phyloP scores from a whole-genome alignment of 1,140 invertebrate genomes.

The Drosophila pectinifera region DNA sequence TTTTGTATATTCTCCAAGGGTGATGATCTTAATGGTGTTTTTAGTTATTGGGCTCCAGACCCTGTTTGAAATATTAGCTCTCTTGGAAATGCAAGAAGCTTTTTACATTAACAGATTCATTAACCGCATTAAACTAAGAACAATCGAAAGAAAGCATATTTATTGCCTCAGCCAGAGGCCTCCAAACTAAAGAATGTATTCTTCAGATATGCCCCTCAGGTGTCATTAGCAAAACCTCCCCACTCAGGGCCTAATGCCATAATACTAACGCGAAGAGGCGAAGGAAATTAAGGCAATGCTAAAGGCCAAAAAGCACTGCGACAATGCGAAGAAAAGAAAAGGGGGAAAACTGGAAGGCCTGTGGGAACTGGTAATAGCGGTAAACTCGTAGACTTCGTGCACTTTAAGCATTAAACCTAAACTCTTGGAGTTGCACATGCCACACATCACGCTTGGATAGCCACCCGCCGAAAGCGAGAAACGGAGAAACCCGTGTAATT shows the following conservation, averaged over 20 bases:
- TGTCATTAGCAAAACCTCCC: slow-evolving; percentile 26
- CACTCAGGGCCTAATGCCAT: slow-evolving; percentile 21
- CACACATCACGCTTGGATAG: slow-evolving; percentile 50
- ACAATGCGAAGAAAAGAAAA: background rate
- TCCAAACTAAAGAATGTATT: background rate
- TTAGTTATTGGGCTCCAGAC: too few relatives aligned
- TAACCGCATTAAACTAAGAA: too few relatives aligned
- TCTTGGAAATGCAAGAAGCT: background rate
- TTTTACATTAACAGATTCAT: background rate
- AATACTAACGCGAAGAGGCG: slow-evolving; percentile 11
- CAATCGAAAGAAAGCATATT: background rate
- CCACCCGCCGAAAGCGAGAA: slow-evolving; percentile 33
- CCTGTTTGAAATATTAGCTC: too few relatives aligned
- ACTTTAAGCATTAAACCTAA: slow-evolving; percentile 39
- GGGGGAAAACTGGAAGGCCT: slow-evolving; percentile 3
- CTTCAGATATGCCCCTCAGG: slow-evolving; percentile 2
- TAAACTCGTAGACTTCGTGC: slow-evolving; percentile 44
- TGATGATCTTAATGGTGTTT: too few relatives aligned
- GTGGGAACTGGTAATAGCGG: slow-evolving; percentile 52
- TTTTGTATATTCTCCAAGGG: too few relatives aligned
- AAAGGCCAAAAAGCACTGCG: slow-evolving; percentile 15
- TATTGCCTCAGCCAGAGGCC: background rate
- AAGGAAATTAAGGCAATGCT: slow-evolving; percentile 26
- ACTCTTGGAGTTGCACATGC: slow-evolving; percentile 47
- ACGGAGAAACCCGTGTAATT: background rate